Evolutionary conservation across 2,888 invertebrate genomes (phyloP), one percentile per base, ranked within the genome.

Genomic region (Sphaeridia pumilis): DNA sequence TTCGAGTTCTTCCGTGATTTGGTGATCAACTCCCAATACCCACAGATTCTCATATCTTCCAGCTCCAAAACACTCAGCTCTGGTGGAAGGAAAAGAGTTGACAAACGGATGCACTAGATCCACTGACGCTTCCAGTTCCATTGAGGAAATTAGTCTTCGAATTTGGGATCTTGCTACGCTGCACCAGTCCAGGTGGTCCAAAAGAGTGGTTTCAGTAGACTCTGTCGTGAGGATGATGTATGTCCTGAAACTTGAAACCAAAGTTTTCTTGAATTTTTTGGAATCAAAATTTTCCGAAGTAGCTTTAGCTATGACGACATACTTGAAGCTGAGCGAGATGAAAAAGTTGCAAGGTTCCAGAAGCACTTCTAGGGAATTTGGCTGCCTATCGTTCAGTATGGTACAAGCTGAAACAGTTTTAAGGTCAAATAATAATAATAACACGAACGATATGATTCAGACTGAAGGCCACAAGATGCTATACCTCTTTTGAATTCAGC

Each of bases 91-190:
- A 47, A 34, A 47, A 20, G 47, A 34, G 36, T 47, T 47, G 4
- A 36, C 34, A 36, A 31, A 47, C 4, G 34, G 34, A 20, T 47
- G 21, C 2, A 47, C 2, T 3, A 14, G 20, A 2, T 12, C 12
- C 5, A 47, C 17, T 14, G 10, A 26, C 14, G 22, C 35, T 14
- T 22, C 10, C 24, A 47, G 21, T 47, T 47, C 47, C 17, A 47
- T 22, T 2, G 22, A 35, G 10, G 20, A 17, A 4, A 47, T 12
- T 7, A 47, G n/a, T 14, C 24, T 24, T 24, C 47, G 31, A 4
- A 47, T 47, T 24, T 35, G 47, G 3, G 47, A 47, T 17, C 47
- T 47, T 22, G 24, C 47, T 4, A 47, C 35, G 5, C 34, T 26
- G 34, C 47, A 47, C 47, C 47, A 47, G 26, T 47, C 36, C 24